These are phyloP conservation scores for Sinelater perroti DNA, from an alignment of 2,888 invertebrate genomes.

Conservation along the genomic window DNA sequence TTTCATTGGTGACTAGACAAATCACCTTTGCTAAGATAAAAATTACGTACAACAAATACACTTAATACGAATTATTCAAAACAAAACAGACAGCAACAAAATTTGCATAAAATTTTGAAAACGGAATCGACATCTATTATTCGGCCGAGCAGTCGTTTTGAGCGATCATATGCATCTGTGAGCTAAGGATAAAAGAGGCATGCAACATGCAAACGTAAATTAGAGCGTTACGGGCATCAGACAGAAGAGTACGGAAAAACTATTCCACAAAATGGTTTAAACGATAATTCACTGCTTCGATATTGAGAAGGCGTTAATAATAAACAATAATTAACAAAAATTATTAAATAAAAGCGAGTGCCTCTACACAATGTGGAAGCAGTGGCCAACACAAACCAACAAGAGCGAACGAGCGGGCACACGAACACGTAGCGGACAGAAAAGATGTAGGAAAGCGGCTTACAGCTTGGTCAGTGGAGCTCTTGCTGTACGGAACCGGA, in stretches of 20 bases:
- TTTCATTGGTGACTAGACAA: constrained; percentile 30
- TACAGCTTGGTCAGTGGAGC: constrained; percentile 99
- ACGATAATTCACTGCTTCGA: constrained; percentile 40
- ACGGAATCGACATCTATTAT: constrained; percentile 41
- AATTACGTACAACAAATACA: constrained; percentile 26
- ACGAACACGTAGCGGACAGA: constrained; percentile 63
- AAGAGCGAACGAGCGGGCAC: constrained; percentile 60
- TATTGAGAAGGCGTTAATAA: constrained; percentile 37
- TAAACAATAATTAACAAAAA: constrained; percentile 40
- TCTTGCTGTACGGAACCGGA: constrained; percentile 99
- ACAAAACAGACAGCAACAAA: constrained; percentile 11
- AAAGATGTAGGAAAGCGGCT: constrained; percentile 76
- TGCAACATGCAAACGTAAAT: constrained; percentile 55
- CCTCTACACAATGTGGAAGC: constrained; percentile 54
- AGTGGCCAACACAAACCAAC: constrained; percentile 60
- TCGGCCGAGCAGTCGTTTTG: constrained; percentile 61
- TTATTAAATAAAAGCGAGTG: constrained; percentile 38
- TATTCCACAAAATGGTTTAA: constrained; percentile 38
- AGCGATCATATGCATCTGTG: constrained; percentile 63
- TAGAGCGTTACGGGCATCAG: constrained; percentile 41
- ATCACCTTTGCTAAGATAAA: no score
- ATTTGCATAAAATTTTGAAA: constrained; percentile 19
- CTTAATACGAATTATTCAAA: constrained; percentile 12
- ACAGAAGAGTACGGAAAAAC: constrained; percentile 45
- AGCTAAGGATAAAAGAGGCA: constrained; percentile 56